Conservation (phyloP, 2,888 invertebrate species). For the Esperia sulphurella region DNA sequence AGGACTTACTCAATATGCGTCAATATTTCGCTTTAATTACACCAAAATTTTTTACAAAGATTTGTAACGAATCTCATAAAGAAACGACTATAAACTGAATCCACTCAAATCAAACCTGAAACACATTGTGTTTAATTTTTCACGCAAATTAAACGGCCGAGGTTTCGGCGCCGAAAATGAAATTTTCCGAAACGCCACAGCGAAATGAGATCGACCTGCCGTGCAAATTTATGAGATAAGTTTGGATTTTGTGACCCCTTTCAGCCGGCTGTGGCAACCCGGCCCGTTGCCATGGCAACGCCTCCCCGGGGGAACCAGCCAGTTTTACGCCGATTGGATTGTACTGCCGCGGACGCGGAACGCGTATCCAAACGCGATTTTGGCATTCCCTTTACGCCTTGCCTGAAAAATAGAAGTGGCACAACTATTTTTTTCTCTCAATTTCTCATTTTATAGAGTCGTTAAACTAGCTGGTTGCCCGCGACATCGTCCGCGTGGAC, state of each 20-base stretch:
- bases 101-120: not conserved
- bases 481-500: no score
- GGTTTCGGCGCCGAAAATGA: conserved; percentile 33
- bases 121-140: conserved; percentile 31
- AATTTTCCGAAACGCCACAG: conserved; percentile 30
- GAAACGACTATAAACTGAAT: not conserved
- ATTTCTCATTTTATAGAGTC: no score
- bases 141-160: conserved; percentile 38
- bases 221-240: conserved; percentile 64
- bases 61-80: not conserved
- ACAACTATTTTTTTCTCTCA: no score
- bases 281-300: conserved; percentile 50
- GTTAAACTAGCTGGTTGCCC: no score
- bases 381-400: conserved; percentile 6
- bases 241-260: conserved; percentile 65
- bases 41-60: no score
- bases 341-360: conserved; percentile 45
- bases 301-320: conserved; percentile 36
- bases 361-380: conserved; percentile 27
- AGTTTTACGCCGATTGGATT: conserved; percentile 60
- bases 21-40: no score
- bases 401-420: not conserved
- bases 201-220: conserved; percentile 49
- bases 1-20: no score
- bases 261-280: conserved; percentile 28